Evolutionary conservation across 35 echinoderm and acorn worm genomes (phyloP).

Genomic region (Heliocidaris erythrogramma): DNA sequence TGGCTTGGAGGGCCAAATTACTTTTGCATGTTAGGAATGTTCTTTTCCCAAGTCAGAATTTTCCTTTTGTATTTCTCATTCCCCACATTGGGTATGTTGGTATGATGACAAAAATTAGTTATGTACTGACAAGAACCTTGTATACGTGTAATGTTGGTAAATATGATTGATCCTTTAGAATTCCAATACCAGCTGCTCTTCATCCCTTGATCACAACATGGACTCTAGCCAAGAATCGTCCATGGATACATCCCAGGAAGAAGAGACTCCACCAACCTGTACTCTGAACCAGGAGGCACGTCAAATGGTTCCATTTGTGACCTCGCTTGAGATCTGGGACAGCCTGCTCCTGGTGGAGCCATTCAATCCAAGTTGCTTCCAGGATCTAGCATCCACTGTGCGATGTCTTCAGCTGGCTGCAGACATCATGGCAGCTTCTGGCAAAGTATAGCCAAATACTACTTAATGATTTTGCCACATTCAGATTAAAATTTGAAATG

Average conservation of each 20-base stretch:
- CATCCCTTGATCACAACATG: neutral
- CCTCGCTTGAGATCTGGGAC: slow-evolving; percentile 76
- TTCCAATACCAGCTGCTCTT: slow-evolving; percentile 1
- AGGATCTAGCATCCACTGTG: slow-evolving; percentile 38
- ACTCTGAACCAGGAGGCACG: slow-evolving; percentile 43
- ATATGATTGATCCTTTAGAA: neutral
- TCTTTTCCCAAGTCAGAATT: no score
- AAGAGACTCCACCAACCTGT: slow-evolving; percentile 20
- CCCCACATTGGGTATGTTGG: neutral
- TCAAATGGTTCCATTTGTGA: slow-evolving; percentile 54
- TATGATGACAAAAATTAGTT: neutral
- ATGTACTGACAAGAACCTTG: neutral
- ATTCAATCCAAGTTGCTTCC: slow-evolving; percentile 43
- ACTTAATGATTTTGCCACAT: neutral
- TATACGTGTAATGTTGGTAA: neutral
- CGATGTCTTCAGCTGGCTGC: slow-evolving; percentile 67
- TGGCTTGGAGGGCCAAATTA: no score
- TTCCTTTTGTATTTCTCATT: no score
- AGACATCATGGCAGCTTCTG: slow-evolving; percentile 40
- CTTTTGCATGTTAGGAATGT: no score
- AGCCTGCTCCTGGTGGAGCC: slow-evolving; percentile 29
- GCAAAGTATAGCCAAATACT: slow-evolving; percentile 33
- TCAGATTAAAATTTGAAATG: neutral
- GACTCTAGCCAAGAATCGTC: slow-evolving; percentile 13
- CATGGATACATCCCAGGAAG: slow-evolving; percentile 13